Percentiles rank a stretch among this genome's conserved stretches.
Conservation (phyloP, 1,140 invertebrate genomes). For the Oryctes rhinoceros region DNA sequence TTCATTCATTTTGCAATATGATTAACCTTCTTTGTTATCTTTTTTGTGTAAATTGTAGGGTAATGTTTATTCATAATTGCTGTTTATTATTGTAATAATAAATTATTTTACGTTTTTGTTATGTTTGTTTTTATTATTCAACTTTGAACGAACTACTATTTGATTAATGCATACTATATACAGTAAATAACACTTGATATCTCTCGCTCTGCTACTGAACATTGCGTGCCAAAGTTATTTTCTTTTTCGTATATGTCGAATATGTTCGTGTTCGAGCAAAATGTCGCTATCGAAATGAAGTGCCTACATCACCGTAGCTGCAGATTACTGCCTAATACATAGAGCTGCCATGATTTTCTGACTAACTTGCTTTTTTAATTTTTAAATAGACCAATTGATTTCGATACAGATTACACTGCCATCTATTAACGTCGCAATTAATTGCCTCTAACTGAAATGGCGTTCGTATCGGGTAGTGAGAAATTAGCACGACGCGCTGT, state of each 20-base stretch:
- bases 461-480: too few relatives aligned
- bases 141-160: constrained; percentile 31
- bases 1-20: constrained; percentile 39
- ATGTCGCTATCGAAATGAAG: constrained; percentile 15
- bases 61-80: constrained; percentile 36
- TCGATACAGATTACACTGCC: too few relatives aligned
- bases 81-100: constrained; percentile 42
- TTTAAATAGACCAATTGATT: too few relatives aligned
- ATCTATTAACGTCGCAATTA: too few relatives aligned
- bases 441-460: too few relatives aligned
- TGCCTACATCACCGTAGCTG: neutral
- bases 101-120: constrained; percentile 42
- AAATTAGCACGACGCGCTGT: too few relatives aligned
- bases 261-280: neutral
- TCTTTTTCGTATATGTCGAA: neutral
- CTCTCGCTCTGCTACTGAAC: constrained; percentile 17
- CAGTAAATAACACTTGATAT: neutral
- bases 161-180: neutral
- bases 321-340: too few relatives aligned
- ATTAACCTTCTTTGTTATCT: constrained; percentile 38
- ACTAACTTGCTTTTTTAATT: too few relatives aligned
- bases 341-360: too few relatives aligned
- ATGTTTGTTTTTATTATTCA: constrained; percentile 41
- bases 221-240: constrained; percentile 47
- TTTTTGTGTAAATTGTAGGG: constrained; percentile 41